Base-by-base conservation (phyloP, 2,888 invertebrate species). In the Scaptomyza tumidula region DNA sequence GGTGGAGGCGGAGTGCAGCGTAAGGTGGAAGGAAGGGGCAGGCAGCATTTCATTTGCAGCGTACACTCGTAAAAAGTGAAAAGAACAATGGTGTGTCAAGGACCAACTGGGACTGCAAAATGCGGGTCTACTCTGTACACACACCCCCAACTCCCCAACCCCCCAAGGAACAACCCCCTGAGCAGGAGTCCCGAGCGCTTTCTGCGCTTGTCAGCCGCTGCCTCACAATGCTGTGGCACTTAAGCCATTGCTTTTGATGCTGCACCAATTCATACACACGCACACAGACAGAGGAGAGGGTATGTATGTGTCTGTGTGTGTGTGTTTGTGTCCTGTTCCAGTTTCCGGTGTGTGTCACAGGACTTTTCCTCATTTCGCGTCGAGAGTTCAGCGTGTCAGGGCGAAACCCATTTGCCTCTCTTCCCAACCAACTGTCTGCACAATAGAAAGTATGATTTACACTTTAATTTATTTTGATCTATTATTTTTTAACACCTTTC, bases 201-300 rank as follows among this genome's bases (percentile, higher is more conserved):
- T 63, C 87, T 70, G 79, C 52, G 79, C 77, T 67, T 86, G 88
- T 86, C 83, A 85, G 86, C 33, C 79, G 70, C 39, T 49, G 57
- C 44, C 71, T 66, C 78, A 87, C 82, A 82, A 82, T 88, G 80
- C 83, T 65, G 46, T 57, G 86, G 84, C 88, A 83, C 83, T 83
- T 88, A 83, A 83, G 84, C 83, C 86, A 83, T 71, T 88, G 83
- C 88, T 86, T 83, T 69, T 83, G 83, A 83, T 83, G 86, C 83
- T 41, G 39, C 63, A 37, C 54, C 61, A 61, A 31, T 49, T 33
- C 46, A 31, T 1, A 24, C 45, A 43, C 52, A n/a, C 41, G 10
- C 54, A n/a, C 10, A 11, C 19, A 41, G 10, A 44, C 27, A 33
- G n/a, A 35, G 7, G 6, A n/a, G 27, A 0, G 16, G 6, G 2